phyloP scores from a whole-genome alignment of 2,888 invertebrate genomes.

The Thymelicus sylvestris region DNA sequence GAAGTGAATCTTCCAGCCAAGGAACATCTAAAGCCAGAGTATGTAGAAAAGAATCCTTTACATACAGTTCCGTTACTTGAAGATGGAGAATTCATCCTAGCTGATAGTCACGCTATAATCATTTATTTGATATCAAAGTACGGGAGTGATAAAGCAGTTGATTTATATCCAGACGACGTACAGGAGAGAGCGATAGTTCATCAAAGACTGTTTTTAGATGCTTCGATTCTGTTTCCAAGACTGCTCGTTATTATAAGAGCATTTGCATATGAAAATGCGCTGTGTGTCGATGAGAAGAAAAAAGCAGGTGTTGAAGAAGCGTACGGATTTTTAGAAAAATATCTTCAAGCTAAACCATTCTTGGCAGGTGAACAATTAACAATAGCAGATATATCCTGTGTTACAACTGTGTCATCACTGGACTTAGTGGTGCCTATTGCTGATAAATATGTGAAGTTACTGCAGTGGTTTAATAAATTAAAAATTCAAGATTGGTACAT shows the following conservation, averaged over 20 bases:
- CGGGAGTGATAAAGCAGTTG: constrained; percentile 52
- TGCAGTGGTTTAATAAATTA: constrained; percentile 50
- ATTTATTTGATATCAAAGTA: constrained; percentile 60
- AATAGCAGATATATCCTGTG: constrained; percentile 56
- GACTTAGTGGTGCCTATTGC: constrained; percentile 49
- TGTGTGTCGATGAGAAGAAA: constrained; percentile 44
- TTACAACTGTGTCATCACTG: constrained; percentile 51
- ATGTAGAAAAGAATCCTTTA: constrained; percentile 55
- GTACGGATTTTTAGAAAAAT: constrained; percentile 56
- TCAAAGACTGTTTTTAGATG: constrained; percentile 55
- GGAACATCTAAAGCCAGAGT: constrained; percentile 52
- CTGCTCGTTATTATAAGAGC: constrained; percentile 43
- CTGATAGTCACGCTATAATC: constrained; percentile 60
- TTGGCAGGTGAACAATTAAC: constrained; percentile 53
- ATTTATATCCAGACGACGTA: constrained; percentile 55
- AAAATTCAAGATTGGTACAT: constrained; percentile 52
- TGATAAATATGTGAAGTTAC: constrained; percentile 49
- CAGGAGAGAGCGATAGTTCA: constrained; percentile 52
- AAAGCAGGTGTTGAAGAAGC: constrained; percentile 47
- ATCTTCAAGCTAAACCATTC: constrained; percentile 50
- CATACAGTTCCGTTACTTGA: constrained; percentile 57
- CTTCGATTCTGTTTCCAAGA: constrained; percentile 48
- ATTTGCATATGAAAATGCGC: constrained; percentile 38
- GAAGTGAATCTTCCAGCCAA: constrained; percentile 46
- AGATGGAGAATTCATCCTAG: constrained; percentile 56